Evolutionary conservation across 2,113 vertebrate genomes (phyloP).

Genomic region (Chloebia gouldiae): DNA sequence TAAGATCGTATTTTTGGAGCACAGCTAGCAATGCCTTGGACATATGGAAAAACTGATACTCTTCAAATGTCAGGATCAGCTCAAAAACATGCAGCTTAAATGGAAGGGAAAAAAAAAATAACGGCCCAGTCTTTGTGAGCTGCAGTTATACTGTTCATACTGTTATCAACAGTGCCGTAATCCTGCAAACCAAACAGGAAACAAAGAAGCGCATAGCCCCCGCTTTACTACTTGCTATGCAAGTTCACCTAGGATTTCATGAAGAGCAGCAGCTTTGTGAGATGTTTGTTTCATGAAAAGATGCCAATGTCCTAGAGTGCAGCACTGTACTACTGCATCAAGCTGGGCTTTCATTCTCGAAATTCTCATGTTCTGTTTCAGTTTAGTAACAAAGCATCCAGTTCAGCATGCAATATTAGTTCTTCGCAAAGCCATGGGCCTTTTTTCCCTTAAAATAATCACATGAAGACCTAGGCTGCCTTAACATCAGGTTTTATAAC

Average conservation of each 20-base stretch:
- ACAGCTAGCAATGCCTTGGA: conserved; percentile 10
- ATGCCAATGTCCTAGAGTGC: conserved; percentile 49
- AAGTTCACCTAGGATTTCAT: conserved; percentile 59
- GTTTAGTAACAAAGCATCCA: conserved; percentile 43
- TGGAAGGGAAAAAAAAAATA: conserved; percentile 14
- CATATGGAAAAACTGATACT: conserved; percentile 39
- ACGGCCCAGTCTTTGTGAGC: background rate
- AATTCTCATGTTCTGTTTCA: conserved; percentile 39
- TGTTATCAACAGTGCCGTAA: conserved; percentile 47
- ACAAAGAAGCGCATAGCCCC: conserved; percentile 49
- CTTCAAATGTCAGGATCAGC: background rate
- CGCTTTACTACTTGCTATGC: background rate
- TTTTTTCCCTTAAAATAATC: background rate
- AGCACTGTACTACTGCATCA: background rate
- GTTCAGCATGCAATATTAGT: conserved; percentile 3
- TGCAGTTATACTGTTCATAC: background rate
- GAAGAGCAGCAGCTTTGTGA: conserved; percentile 51
- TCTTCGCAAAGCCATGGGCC: conserved; percentile 13
- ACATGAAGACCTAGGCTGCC: background rate
- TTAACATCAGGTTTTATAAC: conserved; percentile 5
- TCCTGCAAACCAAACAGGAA: conserved; percentile 50
- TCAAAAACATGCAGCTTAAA: conserved; percentile 30
- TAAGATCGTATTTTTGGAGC: conserved; percentile 26
- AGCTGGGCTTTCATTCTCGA: conserved; percentile 38
- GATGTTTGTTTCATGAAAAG: conserved; percentile 61